Conservation (phyloP, 2,113 vertebrate species). For the Telmatochromis sp. region DNA sequence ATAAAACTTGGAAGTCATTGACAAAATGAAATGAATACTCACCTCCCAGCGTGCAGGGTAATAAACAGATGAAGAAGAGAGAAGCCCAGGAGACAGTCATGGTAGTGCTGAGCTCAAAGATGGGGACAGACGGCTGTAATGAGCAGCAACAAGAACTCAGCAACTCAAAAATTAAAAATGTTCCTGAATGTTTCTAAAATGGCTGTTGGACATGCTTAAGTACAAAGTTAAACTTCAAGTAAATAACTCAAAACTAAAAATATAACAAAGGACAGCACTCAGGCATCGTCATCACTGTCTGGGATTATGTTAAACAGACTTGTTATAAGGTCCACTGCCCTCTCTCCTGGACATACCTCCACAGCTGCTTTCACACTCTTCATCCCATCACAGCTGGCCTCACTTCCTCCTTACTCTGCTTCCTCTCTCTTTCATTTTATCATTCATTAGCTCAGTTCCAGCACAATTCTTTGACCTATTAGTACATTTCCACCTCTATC, state of each 20-base stretch:
- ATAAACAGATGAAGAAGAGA: background rate
- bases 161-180: background rate
- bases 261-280: background rate
- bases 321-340: background rate
- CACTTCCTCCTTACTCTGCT: background rate
- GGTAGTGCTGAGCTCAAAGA: background rate
- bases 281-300: background rate
- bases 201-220: background rate
- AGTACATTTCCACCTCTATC: background rate
- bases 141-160: background rate
- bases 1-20: background rate
- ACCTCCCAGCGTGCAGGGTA: constrained; percentile 38
- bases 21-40: background rate
- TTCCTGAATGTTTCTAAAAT: background rate
- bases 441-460: background rate
- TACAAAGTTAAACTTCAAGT: background rate
- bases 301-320: rapidly evolving
- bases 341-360: background rate
- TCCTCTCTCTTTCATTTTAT: background rate
- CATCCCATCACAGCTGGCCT: background rate
- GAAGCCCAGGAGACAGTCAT: constrained; percentile 7
- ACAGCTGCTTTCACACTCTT: background rate
- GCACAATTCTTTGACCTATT: background rate
- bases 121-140: background rate
- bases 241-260: background rate